Evolutionary conservation across 2,888 invertebrate genomes (phyloP).

Genomic region (Drosophila formosana): DNA sequence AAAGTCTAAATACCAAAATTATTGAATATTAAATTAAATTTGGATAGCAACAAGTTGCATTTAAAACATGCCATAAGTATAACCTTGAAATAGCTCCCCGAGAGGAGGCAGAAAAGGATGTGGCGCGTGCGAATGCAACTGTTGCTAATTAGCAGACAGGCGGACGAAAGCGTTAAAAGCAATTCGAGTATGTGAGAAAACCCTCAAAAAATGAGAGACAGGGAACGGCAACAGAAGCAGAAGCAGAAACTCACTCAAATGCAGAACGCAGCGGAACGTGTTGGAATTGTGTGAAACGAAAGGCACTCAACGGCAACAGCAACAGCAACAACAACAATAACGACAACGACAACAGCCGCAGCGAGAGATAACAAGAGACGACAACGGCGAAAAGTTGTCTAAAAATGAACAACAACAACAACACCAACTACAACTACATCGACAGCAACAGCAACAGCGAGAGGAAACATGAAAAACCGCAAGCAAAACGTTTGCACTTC

Average conservation of each 20-base stretch:
- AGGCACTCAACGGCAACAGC: conserved; percentile 41
- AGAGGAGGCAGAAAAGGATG: conserved; percentile 22
- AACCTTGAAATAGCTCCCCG: conserved; percentile 30
- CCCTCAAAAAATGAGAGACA: background rate
- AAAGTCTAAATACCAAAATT: no score
- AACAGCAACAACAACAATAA: conserved; percentile 20
- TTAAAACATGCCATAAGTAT: conserved; percentile 9
- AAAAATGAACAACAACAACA: conserved; percentile 47
- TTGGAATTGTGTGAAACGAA: conserved; percentile 79
- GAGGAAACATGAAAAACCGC: conserved; percentile 78
- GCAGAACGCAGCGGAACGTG: conserved; percentile 72
- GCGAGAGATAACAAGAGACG: conserved; percentile 66
- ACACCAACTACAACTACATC: conserved; percentile 3
- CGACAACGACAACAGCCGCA: conserved; percentile 40
- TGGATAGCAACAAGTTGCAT: conserved; percentile 48
- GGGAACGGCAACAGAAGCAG: background rate
- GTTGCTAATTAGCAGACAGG: conserved; percentile 55
- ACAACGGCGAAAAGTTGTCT: conserved; percentile 75
- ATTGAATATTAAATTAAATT: background rate
- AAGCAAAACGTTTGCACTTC: conserved; percentile 84
- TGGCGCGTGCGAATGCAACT: conserved; percentile 42
- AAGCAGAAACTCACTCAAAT: conserved; percentile 48
- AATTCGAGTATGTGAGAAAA: conserved; percentile 10
- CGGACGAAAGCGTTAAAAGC: conserved; percentile 15
- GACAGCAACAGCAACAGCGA: conserved; percentile 22